These are phyloP conservation scores for Opisthograptis luteolata DNA, from an alignment of 2,888 invertebrate species.

Conservation along the genomic window DNA sequence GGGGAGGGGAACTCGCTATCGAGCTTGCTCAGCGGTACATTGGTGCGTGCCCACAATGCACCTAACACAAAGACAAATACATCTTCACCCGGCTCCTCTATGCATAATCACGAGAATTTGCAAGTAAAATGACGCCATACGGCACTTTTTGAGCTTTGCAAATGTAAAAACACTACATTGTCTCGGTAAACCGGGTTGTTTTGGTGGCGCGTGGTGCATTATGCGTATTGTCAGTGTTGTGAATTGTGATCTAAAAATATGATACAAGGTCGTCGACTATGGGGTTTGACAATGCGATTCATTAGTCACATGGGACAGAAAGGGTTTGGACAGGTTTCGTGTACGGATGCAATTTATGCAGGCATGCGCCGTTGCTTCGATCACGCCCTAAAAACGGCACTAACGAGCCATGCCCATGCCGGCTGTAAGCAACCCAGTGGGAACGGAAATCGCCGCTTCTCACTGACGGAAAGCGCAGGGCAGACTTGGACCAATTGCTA, in stretches of 20 bases:
- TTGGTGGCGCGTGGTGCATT: slow-evolving; percentile 28
- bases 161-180: slow-evolving; percentile 70
- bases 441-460: slow-evolving; percentile 68
- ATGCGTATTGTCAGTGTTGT: slow-evolving; percentile 42
- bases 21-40: slow-evolving; percentile 40
- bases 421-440: slow-evolving; percentile 56
- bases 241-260: slow-evolving; percentile 57
- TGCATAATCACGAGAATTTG: slow-evolving; percentile 79
- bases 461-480: slow-evolving; percentile 52
- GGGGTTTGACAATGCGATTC: slow-evolving; percentile 39
- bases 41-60: slow-evolving; percentile 71
- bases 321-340: slow-evolving; percentile 55
- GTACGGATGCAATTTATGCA: slow-evolving; percentile 74
- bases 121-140: slow-evolving; percentile 76
- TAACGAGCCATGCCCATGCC: slow-evolving; percentile 70
- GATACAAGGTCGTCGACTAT: slow-evolving; percentile 63
- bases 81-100: slow-evolving; percentile 69
- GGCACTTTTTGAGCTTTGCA: slow-evolving; percentile 72
- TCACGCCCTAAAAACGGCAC: slow-evolving; percentile 79
- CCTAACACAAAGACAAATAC: slow-evolving; percentile 76
- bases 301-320: slow-evolving; percentile 42
- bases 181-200: slow-evolving; percentile 53
- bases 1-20: slow-evolving; percentile 49
- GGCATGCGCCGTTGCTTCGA: slow-evolving; percentile 76
- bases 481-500: slow-evolving; percentile 52